Base-by-base conservation (phyloP, 2,888 invertebrate genomes). In the Phaedon cochleariae region DNA sequence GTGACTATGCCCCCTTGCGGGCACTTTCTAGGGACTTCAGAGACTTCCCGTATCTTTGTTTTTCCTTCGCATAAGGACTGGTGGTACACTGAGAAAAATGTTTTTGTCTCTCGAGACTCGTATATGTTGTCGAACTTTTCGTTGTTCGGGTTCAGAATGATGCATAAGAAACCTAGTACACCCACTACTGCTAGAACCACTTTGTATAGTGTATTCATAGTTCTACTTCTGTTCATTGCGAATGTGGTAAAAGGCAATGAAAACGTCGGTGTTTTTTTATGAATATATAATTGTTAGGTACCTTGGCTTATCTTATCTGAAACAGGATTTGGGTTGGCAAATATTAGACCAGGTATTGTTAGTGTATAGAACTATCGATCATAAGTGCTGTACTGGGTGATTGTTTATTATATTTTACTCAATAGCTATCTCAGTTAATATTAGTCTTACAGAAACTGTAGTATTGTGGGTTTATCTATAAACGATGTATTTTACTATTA, bases 1-100 rank as follows among this genome's bases (percentile, higher is more conserved):
- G 59, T 51, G n/a, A 59, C 17, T 7, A 59, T 59, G 15, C 59
- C 59, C 10, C 41, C 6, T 20, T 34, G 15, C 3, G 59, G 59
- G 51, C 59, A 59, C 17, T 45, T 20, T 4, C 34, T 9, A 10
- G 6, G 34, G 34, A 1, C 1, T 34, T 34, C 9, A 12, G 12
- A 2, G n/a, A 15, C 3, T 41, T 1, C 15, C 41, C 15, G 4
- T 7, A 7, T 3, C 4, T 26, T 26, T 7, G 7, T 7, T 3
- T 26, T 26, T 3, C 4, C 26, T 26, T 26, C 15, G 41, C 41
- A 41, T 1, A 41, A 12, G 15, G 41, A 41, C 1, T 3, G 1
- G 15, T 41, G 15, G 15, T 41, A 15, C 3, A 4, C 2, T 3
- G 41, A 41, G 15, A 41, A 4, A 12, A 10, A 2, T 7, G 34